phyloP scores from a whole-genome alignment of 92 coral and sea anemone genomes.

The Nematostella vectensis region DNA sequence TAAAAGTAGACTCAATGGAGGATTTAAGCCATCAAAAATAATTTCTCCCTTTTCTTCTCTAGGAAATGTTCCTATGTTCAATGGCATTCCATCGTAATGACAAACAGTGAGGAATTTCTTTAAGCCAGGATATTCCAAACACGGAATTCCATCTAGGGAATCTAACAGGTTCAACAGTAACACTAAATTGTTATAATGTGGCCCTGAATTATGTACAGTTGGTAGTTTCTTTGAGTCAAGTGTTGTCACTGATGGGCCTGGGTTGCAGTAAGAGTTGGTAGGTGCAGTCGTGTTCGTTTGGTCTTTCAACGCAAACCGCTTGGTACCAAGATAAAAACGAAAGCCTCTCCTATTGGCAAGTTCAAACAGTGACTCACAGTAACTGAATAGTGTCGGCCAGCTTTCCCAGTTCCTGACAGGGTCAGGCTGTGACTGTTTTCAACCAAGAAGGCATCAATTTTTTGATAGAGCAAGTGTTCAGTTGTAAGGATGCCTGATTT shows the following conservation, averaged over 20 bases:
- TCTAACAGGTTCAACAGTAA: slow-evolving; percentile 5
- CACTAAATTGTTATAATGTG: slow-evolving; percentile 39
- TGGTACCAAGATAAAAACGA: slow-evolving; percentile 48
- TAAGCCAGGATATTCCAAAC: neutral
- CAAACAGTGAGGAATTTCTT: slow-evolving; percentile 13
- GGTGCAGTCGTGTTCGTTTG: slow-evolving; percentile 33
- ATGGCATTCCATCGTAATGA: slow-evolving; percentile 64
- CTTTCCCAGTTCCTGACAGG: slow-evolving; percentile 58
- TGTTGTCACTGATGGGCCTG: slow-evolving; percentile 41
- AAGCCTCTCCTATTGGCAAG: slow-evolving; percentile 41
- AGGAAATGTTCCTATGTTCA: slow-evolving; percentile 52
- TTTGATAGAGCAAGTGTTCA: slow-evolving; percentile 49
- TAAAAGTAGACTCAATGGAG: slow-evolving; percentile 10
- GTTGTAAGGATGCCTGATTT: slow-evolving; percentile 35
- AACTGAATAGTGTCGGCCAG: slow-evolving; percentile 59
- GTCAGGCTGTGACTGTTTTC: slow-evolving; percentile 52
- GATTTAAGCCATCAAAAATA: slow-evolving; percentile 43
- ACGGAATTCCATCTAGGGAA: slow-evolving; percentile 32
- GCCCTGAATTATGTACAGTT: slow-evolving; percentile 27
- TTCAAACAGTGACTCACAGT: slow-evolving; percentile 46
- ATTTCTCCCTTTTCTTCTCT: slow-evolving; percentile 33
- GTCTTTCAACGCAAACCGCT: slow-evolving; percentile 43
- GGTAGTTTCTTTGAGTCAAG: slow-evolving; percentile 13
- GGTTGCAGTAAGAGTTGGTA: slow-evolving; percentile 25
- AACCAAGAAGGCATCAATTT: slow-evolving; percentile 55